phyloP scores from a whole-genome alignment of 92 coral and sea anemone genomes.

The Bergia puertoricense region DNA sequence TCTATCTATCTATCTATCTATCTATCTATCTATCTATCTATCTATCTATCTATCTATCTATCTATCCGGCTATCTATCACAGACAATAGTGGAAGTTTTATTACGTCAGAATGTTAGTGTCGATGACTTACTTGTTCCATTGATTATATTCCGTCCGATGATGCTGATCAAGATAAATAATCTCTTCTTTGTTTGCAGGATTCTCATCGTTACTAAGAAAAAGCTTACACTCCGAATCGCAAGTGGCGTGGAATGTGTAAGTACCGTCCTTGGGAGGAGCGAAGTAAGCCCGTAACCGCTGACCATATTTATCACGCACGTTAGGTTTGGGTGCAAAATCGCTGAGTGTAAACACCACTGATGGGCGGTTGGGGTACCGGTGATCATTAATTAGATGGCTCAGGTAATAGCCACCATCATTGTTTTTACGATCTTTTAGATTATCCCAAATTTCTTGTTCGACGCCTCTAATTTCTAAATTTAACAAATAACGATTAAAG shows the following conservation, averaged over 20 bases:
- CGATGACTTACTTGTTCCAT: constrained; percentile 59
- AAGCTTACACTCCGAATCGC: constrained; percentile 81
- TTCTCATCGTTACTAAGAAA: constrained; percentile 63
- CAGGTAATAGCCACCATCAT: constrained; percentile 65
- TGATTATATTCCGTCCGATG: constrained; percentile 67
- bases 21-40: too few relatives aligned
- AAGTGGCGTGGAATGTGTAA: constrained; percentile 68
- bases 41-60: too few relatives aligned
- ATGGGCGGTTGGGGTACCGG: constrained; percentile 56
- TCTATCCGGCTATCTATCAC: too few relatives aligned
- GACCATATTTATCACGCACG: constrained; percentile 60
- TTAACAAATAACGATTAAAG: not conserved
- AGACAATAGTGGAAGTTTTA: too few relatives aligned
- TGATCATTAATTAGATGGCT: constrained; percentile 59
- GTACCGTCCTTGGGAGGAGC: constrained; percentile 59
- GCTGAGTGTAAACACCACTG: constrained; percentile 22
- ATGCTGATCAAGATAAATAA: constrained; percentile 65
- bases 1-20: too few relatives aligned
- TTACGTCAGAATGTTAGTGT: not conserved
- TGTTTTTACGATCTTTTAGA: not conserved
- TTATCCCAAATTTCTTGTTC: constrained; percentile 60
- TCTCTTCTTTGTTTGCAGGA: constrained; percentile 51
- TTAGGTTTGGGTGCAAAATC: constrained; percentile 61
- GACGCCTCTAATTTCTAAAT: constrained; percentile 61
- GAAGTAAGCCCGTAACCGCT: constrained; percentile 72